These are phyloP conservation scores for Philopedon plagiatum DNA, from an alignment of 2,888 invertebrate species.

Conservation along the genomic window DNA sequence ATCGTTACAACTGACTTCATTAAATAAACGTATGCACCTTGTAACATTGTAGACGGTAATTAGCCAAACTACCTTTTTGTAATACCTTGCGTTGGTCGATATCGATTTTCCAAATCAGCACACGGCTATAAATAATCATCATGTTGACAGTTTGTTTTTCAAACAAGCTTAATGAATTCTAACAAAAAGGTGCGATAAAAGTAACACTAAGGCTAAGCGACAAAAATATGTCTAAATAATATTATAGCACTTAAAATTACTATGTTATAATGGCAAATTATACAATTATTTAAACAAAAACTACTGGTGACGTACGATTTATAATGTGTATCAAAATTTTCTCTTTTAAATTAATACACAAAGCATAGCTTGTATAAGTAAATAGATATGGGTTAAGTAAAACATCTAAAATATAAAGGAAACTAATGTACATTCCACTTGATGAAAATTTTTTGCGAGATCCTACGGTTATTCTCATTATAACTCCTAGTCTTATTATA, in stretches of 20 bases:
- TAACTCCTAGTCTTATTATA: too few relatives aligned
- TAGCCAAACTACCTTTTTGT: not conserved
- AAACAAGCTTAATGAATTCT: slow-evolving; percentile 10
- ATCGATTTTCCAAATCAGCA: not conserved
- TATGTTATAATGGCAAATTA: slow-evolving; percentile 7
- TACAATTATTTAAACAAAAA: not conserved
- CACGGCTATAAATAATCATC: slow-evolving; percentile 1
- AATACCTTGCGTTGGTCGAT: not conserved
- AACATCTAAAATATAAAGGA: too few relatives aligned
- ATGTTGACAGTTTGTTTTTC: slow-evolving; percentile 10
- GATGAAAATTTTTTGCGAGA: too few relatives aligned
- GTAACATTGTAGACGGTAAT: too few relatives aligned
- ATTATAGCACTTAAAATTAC: slow-evolving; percentile 2
- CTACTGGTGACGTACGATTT: not conserved
- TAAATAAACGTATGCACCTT: too few relatives aligned
- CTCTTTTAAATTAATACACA: not conserved
- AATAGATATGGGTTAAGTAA: too few relatives aligned
- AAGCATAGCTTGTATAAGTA: not conserved
- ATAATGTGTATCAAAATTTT: not conserved
- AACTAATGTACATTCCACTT: too few relatives aligned
- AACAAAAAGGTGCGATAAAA: slow-evolving; percentile 8
- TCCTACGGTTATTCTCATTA: too few relatives aligned
- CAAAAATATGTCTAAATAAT: slow-evolving; percentile 2
- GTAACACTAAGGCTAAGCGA: not conserved
- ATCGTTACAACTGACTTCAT: too few relatives aligned